These are phyloP conservation scores for Onychorhynchus coronatus DNA, from an alignment of 2,113 vertebrate species.

Conservation along the genomic window DNA sequence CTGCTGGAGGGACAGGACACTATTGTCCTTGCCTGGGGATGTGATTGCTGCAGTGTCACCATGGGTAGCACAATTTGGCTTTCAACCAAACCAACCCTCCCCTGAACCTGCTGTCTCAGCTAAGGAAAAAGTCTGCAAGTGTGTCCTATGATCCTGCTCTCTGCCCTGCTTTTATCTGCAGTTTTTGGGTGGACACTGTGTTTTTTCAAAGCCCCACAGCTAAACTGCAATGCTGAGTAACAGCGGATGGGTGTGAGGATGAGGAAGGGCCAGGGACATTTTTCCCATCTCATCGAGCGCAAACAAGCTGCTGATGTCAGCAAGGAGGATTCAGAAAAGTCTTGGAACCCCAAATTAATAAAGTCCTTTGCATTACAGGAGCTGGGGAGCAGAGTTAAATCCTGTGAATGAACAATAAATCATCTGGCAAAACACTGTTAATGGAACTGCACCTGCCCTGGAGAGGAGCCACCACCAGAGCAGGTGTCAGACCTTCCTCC, in stretches of 20 bases:
- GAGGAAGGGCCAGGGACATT: not conserved
- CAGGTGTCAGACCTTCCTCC: not conserved
- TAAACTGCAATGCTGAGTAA: not conserved
- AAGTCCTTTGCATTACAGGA: not conserved
- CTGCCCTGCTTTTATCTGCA: not conserved
- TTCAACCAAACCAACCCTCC: not conserved
- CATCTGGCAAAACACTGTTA: not conserved
- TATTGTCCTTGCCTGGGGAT: not conserved
- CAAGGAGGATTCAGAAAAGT: not conserved
- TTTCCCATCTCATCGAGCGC: accelerated
- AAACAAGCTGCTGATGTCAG: not conserved
- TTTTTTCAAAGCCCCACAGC: not conserved
- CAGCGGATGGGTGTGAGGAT: not conserved
- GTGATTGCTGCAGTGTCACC: not conserved
- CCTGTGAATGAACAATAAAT: not conserved
- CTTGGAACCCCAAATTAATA: not conserved
- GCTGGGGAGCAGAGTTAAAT: not conserved
- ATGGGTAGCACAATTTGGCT: not conserved
- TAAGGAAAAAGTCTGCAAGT: accelerated
- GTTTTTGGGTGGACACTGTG: not conserved
- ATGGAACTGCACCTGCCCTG: not conserved
- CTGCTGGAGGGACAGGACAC: not conserved
- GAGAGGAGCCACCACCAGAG: not conserved
- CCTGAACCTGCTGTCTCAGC: not conserved
- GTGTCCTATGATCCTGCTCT: accelerated